Percentiles rank a stretch among this genome's conserved stretches.
Evolutionary conservation across 1,140 invertebrate species (phyloP).

Genomic region (Cydia fagiglandana): DNA sequence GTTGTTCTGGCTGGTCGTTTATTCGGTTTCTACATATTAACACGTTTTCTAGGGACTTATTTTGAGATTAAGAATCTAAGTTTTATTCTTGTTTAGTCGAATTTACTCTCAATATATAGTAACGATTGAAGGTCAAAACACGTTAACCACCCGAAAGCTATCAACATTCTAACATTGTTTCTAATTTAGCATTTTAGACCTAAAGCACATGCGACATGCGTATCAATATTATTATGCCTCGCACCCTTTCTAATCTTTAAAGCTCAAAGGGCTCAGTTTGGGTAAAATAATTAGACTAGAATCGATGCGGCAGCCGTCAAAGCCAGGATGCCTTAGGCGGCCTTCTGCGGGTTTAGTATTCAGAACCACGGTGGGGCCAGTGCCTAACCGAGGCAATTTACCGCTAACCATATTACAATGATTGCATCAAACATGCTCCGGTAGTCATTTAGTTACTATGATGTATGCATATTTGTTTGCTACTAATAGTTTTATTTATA

Average conservation of each 20-base stretch:
- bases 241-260: not conserved
- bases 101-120: too few species aligned
- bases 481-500: too few species aligned
- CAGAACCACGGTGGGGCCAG: not conserved
- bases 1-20: not conserved
- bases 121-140: not conserved
- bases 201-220: not conserved
- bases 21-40: too few species aligned
- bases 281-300: constrained; percentile 26
- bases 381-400: constrained; percentile 19
- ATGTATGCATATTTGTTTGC: too few species aligned
- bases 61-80: too few species aligned
- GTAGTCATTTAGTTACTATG: not conserved
- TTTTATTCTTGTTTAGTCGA: too few species aligned
- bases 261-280: constrained; percentile 23
- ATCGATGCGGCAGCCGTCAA: constrained; percentile 18
- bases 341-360: constrained; percentile 20
- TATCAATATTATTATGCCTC: constrained; percentile 17
- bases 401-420: constrained; percentile 19
- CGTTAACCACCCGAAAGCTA: not conserved
- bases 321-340: constrained; percentile 18
- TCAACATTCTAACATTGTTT: not conserved
- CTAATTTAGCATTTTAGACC: not conserved
- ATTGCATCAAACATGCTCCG: constrained; percentile 14
- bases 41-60: too few species aligned